Evolutionary conservation across 2,888 invertebrate species (phyloP).

Genomic region (Parochlus steinenii): DNA sequence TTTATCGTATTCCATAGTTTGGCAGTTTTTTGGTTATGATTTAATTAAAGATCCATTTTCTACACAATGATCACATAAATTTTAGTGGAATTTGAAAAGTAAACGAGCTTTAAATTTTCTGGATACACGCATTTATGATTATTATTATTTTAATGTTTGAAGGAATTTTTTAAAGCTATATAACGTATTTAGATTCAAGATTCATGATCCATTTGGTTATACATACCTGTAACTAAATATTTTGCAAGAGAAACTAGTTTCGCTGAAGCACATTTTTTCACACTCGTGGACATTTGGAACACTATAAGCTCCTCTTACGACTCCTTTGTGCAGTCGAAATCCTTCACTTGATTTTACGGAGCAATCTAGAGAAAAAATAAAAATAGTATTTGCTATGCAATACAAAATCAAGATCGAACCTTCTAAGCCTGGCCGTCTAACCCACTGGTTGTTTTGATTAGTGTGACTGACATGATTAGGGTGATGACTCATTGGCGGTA

Average conservation of each 20-base stretch:
- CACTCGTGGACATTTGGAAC: conserved; percentile 58
- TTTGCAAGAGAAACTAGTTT: conserved; percentile 52
- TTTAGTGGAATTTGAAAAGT: no score
- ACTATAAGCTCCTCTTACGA: conserved; percentile 45
- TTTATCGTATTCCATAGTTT: no score
- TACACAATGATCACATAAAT: no score
- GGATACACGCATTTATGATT: no score
- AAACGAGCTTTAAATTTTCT: no score
- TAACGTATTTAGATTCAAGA: no score
- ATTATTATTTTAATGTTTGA: no score
- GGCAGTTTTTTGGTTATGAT: no score
- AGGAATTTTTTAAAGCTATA: no score
- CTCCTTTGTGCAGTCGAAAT: conserved; percentile 50
- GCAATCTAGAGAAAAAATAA: conserved; percentile 39
- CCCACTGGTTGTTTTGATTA: conserved; percentile 22
- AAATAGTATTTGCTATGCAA: conserved; percentile 2
- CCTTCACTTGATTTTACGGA: conserved; percentile 58
- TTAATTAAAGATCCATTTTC: no score
- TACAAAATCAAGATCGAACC: conserved; percentile 19
- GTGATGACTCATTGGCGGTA: conserved; percentile 17
- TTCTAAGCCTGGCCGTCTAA: conserved; percentile 29
- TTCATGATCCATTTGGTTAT: no score
- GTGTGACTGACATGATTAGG: conserved; percentile 16
- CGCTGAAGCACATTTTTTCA: conserved; percentile 54
- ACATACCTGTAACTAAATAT: conserved; percentile 68